phyloP scores from a whole-genome alignment of 2,888 invertebrate genomes.

The Alloscopus bannaensis region DNA sequence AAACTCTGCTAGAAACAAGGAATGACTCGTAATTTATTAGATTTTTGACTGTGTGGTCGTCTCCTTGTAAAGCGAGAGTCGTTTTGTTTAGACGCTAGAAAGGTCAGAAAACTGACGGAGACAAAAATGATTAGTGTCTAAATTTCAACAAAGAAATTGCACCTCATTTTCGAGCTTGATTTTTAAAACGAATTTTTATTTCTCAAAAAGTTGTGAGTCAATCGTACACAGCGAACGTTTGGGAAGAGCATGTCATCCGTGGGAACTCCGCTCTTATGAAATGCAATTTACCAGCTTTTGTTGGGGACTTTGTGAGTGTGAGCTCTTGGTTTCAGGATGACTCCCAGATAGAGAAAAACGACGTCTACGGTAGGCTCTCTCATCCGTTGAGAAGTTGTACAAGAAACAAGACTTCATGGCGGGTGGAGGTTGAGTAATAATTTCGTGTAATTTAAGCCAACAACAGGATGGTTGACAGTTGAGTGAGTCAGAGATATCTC shows the following conservation, averaged over 20 bases:
- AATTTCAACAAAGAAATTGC: no score
- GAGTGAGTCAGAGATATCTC: no score
- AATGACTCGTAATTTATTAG: slow-evolving; percentile 20
- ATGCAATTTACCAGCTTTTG: slow-evolving; percentile 95
- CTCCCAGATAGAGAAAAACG: slow-evolving; percentile 74
- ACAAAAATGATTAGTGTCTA: no score
- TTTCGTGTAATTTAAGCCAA: slow-evolving; percentile 16
- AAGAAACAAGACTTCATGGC: slow-evolving; percentile 32
- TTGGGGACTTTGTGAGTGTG: slow-evolving; percentile 91
- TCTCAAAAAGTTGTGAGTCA: slow-evolving; percentile 86
- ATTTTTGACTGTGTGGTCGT: slow-evolving; percentile 22
- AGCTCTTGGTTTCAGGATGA: slow-evolving; percentile 88
- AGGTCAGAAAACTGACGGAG: slow-evolving; percentile 25
- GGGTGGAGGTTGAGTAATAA: slow-evolving; percentile 44
- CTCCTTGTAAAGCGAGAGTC: not conserved
- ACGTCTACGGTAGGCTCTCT: slow-evolving; percentile 70
- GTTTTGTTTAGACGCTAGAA: not conserved
- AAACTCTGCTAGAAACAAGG: slow-evolving; percentile 2
- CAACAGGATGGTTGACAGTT: no score
- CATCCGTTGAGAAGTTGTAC: not conserved
- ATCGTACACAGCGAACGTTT: slow-evolving; percentile 91
- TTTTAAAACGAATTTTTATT: not conserved
- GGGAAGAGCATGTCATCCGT: slow-evolving; percentile 93
- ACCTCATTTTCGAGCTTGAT: no score
- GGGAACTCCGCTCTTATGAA: slow-evolving; percentile 94